Evolutionary conservation across 2,888 invertebrate genomes (phyloP), one percentile per base, ranked within the genome.

Genomic region (Buathra laborator): DNA sequence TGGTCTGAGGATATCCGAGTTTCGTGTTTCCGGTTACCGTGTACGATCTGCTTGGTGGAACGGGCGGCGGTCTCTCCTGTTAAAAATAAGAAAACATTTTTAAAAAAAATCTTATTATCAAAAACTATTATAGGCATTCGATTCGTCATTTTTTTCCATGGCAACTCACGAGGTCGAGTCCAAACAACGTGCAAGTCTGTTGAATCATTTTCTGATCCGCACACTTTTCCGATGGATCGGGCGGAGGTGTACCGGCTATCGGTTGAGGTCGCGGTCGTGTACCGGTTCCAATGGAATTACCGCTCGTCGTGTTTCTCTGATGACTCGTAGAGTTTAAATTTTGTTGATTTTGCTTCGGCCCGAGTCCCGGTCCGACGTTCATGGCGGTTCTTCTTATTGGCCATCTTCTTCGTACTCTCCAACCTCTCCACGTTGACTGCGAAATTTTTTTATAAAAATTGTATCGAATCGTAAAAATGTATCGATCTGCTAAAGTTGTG

Each of bases 1-100:
- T 96, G 89, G 97, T 97, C 94, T 99, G 99, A 86, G 99, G 99
- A 95, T 98, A 99, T 89, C 97, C 97, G 88, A 98, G 95, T 94
- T 98, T 98, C 82, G 97, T 97, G 94, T 98, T 98, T 90, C 98
- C 98, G 43, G 97, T 95, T 83, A 99, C 97, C 6, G 98, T 98
- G 94, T 99, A 99, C 1, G 97, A 96, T 89, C 99, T 96, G 90
- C 98, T 97, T 46, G 98, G 97, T 68, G 99, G 99, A 87, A 99
- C 96, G 44, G 98, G 98, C 48, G 99, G 99, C 48, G 98, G 98
- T 86, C 97, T 95, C 94, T 98, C 98, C 97, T 97, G 94, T 59
- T 88, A 90, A 86, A 88, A 86, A 84, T 77, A 86, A 86, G 48
- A 71, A 67, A 51, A 66, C 51, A 64, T 37, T 37, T 37, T 7